Evolutionary conservation across 1,140 invertebrate genomes (phyloP).

Genomic region (Gyrodactylus salaris): DNA sequence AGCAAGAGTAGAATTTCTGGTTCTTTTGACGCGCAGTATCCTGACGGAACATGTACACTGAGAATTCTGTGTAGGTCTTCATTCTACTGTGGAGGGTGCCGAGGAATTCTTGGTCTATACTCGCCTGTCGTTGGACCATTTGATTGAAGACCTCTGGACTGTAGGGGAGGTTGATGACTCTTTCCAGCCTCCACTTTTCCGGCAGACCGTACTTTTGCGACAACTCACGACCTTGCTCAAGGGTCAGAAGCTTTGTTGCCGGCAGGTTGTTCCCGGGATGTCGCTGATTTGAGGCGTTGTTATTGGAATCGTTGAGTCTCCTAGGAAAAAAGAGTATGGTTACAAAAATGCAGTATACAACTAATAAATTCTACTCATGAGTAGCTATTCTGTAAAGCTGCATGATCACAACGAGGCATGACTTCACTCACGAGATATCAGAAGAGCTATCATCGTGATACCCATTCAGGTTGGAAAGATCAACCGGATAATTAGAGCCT

Average conservation of each 20-base stretch:
- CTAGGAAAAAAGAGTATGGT: no score
- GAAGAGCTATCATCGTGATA: no score
- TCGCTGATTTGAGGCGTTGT: background rate
- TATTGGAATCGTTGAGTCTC: background rate
- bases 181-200: background rate
- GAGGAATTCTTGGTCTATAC: background rate
- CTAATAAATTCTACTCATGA: no score
- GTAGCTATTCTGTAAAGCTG: no score
- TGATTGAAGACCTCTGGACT: background rate
- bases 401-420: no score
- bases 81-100: slow-evolving; percentile 2
- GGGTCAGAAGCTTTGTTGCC: background rate
- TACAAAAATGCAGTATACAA: no score
- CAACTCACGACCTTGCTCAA: background rate
- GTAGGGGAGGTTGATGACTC: background rate
- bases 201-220: background rate
- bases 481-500: background rate
- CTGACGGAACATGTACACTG: background rate
- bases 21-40: background rate
- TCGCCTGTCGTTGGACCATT: background rate
- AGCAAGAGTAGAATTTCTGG: background rate
- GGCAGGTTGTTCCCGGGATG: background rate
- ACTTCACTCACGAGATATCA: no score
- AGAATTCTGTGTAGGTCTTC: background rate
- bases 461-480: no score